Base-by-base conservation (phyloP, 2,888 invertebrate species). In the Iselma pallidipennis region DNA sequence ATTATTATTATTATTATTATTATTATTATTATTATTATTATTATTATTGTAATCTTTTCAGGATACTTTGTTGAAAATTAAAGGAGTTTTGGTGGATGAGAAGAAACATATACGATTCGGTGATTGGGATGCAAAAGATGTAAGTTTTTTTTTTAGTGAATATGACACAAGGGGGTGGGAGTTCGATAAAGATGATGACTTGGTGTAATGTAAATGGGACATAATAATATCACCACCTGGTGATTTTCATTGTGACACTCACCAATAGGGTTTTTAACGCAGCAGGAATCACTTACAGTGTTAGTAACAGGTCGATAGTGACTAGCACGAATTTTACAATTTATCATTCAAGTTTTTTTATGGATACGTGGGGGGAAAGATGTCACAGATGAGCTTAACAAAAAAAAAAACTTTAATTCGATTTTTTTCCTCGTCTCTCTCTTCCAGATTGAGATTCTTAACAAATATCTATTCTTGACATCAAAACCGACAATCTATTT, bases 401-500 rank as follows among this genome's bases (percentile, higher is more conserved):
- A n/a, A n/a, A n/a, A n/a, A 25, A 25, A 4, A 25, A 6, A 25
- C 3, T 25, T 25, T 25, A 25, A 25, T 25, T 25, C 5, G 5
- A 37, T 3, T 4, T 2, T 14, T 53, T 5, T 58, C 1, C 12
- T 26, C 25, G 19, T 14, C 37, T 48, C 5, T 70, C 68, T 60
- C 66, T 85, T 88, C 63, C 86, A 97, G 96, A 95, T 98, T 81
- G 97, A 98, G 83, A 85, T 95, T 45, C 85, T 99, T 57, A 99
- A 99, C 83, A 96, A 95, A 83, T 94, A 98, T 81, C 84, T 98
- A 69, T 96, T 99, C 80, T 84, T 99, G 67, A 99, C 99, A 10
- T 92, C 98, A 0, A 99, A 99, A 82, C 99, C 99, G 0, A 93
- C 95, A 59, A 91, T 99, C 71, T 99, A 99, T 81, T 86, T 99